A percentile compares a stretch with the other conserved stretches of the same genome.
phyloP scores from a whole-genome alignment of 53 echinoderm and acorn worm genomes.

The Apostichopus leukothele region DNA sequence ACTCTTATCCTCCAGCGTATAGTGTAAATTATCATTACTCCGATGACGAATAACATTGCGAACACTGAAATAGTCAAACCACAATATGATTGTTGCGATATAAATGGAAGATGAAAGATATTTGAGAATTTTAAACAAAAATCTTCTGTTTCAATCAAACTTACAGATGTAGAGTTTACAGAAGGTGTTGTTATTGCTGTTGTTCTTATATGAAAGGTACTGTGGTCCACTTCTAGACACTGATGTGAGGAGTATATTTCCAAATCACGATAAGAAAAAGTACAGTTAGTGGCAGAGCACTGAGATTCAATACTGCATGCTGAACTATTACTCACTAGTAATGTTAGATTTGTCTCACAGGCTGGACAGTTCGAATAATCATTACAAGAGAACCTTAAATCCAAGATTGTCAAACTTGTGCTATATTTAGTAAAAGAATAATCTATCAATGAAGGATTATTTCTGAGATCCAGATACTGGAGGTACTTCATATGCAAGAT shows the following conservation, averaged over 20 bases:
- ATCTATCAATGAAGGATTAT: not conserved
- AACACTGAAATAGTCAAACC: not conserved
- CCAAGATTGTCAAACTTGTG: not conserved
- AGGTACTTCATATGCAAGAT: not conserved
- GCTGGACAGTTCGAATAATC: no score
- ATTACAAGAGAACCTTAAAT: not conserved
- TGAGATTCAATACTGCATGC: not conserved
- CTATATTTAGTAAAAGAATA: not conserved
- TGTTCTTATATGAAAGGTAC: not conserved
- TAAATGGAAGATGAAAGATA: not conserved
- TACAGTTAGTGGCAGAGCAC: not conserved
- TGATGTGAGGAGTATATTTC: not conserved
- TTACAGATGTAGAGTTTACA: not conserved
- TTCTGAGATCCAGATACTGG: not conserved
- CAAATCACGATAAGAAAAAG: not conserved
- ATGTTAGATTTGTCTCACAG: not conserved
- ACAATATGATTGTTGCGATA: not conserved
- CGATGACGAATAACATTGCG: not conserved
- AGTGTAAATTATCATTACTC: not conserved
- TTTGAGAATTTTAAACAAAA: not conserved
- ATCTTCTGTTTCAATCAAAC: not conserved
- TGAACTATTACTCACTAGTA: not conserved
- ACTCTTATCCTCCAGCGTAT: constrained; percentile 7
- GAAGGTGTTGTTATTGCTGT: not conserved
- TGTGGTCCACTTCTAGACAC: no score